Base-by-base conservation (phyloP, 2,797 vertebrate genomes). In the Manis pentadactyla region DNA sequence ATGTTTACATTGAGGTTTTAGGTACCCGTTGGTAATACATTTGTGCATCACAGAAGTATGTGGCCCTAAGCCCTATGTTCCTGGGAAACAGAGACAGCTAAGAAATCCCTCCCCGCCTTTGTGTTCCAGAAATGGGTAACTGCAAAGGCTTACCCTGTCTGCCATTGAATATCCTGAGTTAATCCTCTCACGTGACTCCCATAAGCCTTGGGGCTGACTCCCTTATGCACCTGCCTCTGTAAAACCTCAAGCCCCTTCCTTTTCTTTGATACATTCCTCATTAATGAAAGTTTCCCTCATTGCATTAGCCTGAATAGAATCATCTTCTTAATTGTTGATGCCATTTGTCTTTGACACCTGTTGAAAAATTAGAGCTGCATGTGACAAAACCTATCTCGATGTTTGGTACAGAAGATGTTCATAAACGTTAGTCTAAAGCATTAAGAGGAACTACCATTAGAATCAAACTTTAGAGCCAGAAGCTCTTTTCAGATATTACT, bases 311-410 rank as follows among this genome's bases (percentile, higher is more conserved):
- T 69, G 27, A 83, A 66, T 79, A 90, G 90, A 79, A 59, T 95
- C 8, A 23, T 69, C 37, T 61, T 61, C 64, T 77, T 68, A n/a
- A 53, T 27, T 74, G 39, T 81, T 2, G 6, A 59, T 92, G 31
- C 17, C 37, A 85, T 83, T 81, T 64, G 51, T 82, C 91, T 96
- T 95, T 75, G 61, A 74, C 5, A 23, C 25, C 9, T 84, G 66
- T 91, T 71, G 78, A 89, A 81, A 89, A 89, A 86, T 77, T n/a
- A 53, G 46, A 81, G 78, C 42, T 64, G 4, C 71, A 25, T 46
- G 23, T 27, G 31, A 79, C 79, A 82, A 51, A 86, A 39, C 37
- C 53, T 91, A 49, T 37, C 71, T 87, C 46, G 25, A 25, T 17
- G 53, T 19, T 53, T 87, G 53, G 64, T 49, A 21, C 31, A 63